Percentiles rank a stretch among this genome's conserved stretches.
These are phyloP conservation scores for Monochamus saltuarius DNA, from an alignment of 1,140 invertebrate species.

Conservation along the genomic window DNA sequence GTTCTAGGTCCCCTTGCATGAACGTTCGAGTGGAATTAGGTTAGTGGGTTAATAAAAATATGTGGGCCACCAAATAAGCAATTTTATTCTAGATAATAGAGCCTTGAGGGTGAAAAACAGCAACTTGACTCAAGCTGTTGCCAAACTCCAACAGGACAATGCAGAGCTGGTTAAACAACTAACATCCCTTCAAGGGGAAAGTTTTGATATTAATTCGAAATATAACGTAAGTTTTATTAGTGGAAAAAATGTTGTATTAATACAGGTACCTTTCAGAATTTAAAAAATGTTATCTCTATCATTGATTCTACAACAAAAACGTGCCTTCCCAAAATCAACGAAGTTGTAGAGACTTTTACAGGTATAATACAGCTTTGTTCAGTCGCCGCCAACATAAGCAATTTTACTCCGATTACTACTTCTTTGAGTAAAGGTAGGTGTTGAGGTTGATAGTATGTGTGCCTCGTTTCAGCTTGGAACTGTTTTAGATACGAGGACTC, in stretches of 20 bases:
- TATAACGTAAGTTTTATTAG: constrained; percentile 12
- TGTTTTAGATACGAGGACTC: constrained; percentile 8
- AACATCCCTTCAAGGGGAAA: constrained; percentile 9
- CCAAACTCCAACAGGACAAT: constrained; percentile 16
- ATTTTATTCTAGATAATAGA: background rate
- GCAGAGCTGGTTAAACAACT: background rate
- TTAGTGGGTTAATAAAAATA: too few relatives aligned
- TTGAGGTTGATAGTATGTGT: background rate
- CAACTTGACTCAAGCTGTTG: constrained; percentile 6
- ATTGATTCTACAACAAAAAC: constrained; percentile 12
- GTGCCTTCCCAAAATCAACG: constrained; percentile 4
- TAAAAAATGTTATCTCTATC: constrained; percentile 14
- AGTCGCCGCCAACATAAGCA: background rate
- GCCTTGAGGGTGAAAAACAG: constrained; percentile 12
- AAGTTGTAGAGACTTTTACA: constrained; percentile 5
- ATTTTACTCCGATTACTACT: background rate
- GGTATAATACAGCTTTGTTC: constrained; percentile 12
- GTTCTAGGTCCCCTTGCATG: too few relatives aligned
- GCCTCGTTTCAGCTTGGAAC: background rate
- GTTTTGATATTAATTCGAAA: constrained; percentile 15
- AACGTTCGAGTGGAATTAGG: too few relatives aligned
- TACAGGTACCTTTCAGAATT: constrained; percentile 12
- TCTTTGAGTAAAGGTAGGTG: constrained; percentile 2
- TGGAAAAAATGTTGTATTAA: background rate
- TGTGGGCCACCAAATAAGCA: too few relatives aligned